Percentiles rank a stretch among this genome's conserved stretches.
Conservation (phyloP, 2,113 vertebrate genomes). For the Tychaedon coryphoeus region DNA sequence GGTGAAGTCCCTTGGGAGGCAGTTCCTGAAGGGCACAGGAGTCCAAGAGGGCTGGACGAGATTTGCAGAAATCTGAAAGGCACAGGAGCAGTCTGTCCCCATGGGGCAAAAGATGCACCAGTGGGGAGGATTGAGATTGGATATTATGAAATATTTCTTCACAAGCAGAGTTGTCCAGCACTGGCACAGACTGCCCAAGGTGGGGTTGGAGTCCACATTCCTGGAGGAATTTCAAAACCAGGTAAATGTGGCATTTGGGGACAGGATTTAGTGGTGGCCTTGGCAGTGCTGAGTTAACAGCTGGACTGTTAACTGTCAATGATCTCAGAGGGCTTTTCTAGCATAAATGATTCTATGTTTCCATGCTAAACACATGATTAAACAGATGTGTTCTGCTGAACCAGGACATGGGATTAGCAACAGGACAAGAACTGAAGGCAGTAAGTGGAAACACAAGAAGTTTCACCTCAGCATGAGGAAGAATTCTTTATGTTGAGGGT, state of each 20-base stretch:
- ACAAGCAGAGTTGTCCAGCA: neutral
- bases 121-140: neutral
- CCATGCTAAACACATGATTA: neutral
- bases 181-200: neutral
- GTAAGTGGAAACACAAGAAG: neutral
- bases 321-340: neutral
- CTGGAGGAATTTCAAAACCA: neutral
- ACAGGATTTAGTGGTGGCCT: neutral
- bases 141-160: neutral
- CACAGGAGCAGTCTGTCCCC: neutral
- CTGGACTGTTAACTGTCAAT: accelerated
- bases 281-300: neutral
- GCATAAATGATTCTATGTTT: neutral
- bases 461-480: neutral
- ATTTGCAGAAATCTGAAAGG: neutral
- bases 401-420: no score
- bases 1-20: neutral
- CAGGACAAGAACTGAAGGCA: no score
- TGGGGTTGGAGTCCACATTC: accelerated
- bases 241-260: neutral
- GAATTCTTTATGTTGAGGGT: accelerated
- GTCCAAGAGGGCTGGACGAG: accelerated
- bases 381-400: neutral
- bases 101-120: accelerated
- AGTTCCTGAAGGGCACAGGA: neutral